These are phyloP conservation scores for Calidris pugnax DNA, from an alignment of 2,113 vertebrate species.

Conservation along the genomic window DNA sequence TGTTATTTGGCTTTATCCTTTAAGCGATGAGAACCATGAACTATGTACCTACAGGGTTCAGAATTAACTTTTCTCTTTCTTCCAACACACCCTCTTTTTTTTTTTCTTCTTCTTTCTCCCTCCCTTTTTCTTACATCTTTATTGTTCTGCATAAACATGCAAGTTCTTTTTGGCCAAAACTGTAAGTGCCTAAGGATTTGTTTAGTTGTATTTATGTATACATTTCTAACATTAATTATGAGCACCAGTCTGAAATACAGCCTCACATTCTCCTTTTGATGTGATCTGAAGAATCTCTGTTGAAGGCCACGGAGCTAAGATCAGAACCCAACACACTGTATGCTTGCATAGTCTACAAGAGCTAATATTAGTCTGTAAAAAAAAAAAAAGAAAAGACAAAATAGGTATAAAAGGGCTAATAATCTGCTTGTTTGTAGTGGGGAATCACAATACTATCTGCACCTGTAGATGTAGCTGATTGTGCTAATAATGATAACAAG, in stretches of 20 bases:
- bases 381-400: background rate
- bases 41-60: conserved; percentile 72
- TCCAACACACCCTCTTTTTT: conserved; percentile 20
- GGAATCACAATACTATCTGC: background rate
- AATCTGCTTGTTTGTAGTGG: background rate
- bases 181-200: conserved; percentile 5
- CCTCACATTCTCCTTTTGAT: conserved; percentile 27
- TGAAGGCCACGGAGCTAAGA: background rate
- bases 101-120: background rate
- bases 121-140: conserved; percentile 40
- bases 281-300: conserved; percentile 28
- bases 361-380: background rate
- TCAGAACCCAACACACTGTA: background rate
- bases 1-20: conserved; percentile 78
- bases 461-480: conserved; percentile 10
- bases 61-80: conserved; percentile 74
- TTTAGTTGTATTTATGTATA: conserved; percentile 46
- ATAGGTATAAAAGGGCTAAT: background rate
- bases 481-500: background rate
- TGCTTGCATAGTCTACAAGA: background rate
- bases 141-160: conserved; percentile 62
- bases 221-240: conserved; percentile 44
- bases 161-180: conserved; percentile 31
- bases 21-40: conserved; percentile 75
- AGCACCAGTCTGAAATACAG: conserved; percentile 5